Base-by-base conservation (phyloP, 2,797 vertebrate genomes). In the Cirrhinus mrigala region DNA sequence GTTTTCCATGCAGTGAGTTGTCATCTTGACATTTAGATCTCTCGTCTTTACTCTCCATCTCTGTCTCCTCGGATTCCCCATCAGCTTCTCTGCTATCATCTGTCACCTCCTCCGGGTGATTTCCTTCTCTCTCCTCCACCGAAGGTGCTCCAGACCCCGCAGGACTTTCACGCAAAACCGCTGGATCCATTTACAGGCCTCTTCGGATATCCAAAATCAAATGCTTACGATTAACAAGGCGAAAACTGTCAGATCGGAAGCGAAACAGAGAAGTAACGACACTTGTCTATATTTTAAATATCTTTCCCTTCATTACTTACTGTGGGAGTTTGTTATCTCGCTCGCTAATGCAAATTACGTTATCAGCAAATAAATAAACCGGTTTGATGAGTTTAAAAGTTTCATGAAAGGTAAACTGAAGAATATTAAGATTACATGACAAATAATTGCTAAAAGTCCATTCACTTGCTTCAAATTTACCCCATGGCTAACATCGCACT, bases 111-210 rank as follows among this genome's bases (percentile, higher is more conserved):
- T 85, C 89, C 22, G 87, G 88, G 48, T 20, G 91, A 89, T 68
- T 92, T 91, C 91, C 93, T 93, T 90, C 92, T 91, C 93, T 94
- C 24, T 80, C n/a, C 77, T 50, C 77, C 69, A 6, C 46, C 4
- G 15, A 74, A 54, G 22, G 22, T 29, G 27, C 69, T 5, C 94
- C 94, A 22, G 94, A 95, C 3, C 94, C 95, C 56, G 95, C 93
- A 71, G 95, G 95, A 90, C 68, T 74, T 66, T 80, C 77, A 80
- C 77, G 77, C 84, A 74, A 85, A 71, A 6, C 40, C 84, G 84
- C 54, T 74, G 84, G 84, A 79, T 85, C 69, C 84, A 85, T 85
- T 80, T 27, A 9, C 54, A 64, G 84, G 77, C 69, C 69, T 80
- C 69, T 52, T 16, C 3, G 6, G n/a, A 37, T 46, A 40, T 29